A percentile compares a stretch with the other conserved stretches of the same genome.
Conservation (phyloP, 2,113 vertebrate species). For the Cnemophilus loriae region DNA sequence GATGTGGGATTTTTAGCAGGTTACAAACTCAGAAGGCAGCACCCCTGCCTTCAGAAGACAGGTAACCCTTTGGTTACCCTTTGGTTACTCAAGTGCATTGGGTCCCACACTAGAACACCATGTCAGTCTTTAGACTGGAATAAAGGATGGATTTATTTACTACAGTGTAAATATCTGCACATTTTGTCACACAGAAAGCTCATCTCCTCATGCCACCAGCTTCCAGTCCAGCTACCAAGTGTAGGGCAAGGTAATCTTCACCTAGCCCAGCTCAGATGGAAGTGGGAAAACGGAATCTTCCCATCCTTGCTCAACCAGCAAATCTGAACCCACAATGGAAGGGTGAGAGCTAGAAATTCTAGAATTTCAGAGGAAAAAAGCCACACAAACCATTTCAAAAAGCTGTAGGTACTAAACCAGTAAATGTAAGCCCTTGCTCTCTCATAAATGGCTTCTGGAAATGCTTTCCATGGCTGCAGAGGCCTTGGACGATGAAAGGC, state of each 20-base stretch:
- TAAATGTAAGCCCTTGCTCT: not conserved
- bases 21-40: not conserved
- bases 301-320: not conserved
- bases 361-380: not conserved
- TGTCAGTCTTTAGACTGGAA: not conserved
- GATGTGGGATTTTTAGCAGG: not conserved
- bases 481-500: not conserved
- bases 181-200: not conserved
- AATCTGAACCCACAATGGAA: not conserved
- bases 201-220: not conserved
- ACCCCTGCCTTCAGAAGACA: not conserved
- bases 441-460: not conserved
- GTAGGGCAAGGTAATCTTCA: not conserved
- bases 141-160: not conserved
- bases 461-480: not conserved
- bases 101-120: not conserved
- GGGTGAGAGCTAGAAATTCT: not conserved
- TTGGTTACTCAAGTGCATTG: rapidly evolving
- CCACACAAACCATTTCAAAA: not conserved
- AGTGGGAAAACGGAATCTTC: not conserved
- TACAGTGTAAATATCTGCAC: not conserved
- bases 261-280: not conserved
- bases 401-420: not conserved
- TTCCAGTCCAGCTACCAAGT: not conserved
- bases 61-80: not conserved